Percentiles rank a stretch among this genome's conserved stretches.
phyloP scores from a whole-genome alignment of 2,113 vertebrate species.

The Merops nubicus region DNA sequence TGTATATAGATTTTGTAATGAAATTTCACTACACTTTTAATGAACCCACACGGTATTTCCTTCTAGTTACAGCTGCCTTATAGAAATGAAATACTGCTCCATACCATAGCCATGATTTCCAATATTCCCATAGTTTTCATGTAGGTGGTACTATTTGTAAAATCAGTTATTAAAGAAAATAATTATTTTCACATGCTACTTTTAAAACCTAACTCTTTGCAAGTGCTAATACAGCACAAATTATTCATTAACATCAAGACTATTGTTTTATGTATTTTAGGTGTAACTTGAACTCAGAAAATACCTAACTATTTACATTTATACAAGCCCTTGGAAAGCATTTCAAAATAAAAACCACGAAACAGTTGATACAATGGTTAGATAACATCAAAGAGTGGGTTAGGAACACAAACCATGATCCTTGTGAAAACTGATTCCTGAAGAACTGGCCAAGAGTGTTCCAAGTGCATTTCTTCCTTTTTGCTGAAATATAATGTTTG shows the following conservation, averaged over 20 bases:
- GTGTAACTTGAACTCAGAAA: constrained; percentile 37
- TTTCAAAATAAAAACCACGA: constrained; percentile 44
- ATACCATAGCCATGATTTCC: background rate
- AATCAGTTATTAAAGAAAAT: background rate
- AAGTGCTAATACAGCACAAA: background rate
- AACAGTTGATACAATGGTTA: constrained; percentile 36
- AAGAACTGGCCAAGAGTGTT: constrained; percentile 47
- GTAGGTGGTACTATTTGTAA: background rate
- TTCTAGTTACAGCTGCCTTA: background rate
- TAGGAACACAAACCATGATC: constrained; percentile 42
- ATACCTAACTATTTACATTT: background rate
- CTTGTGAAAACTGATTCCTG: constrained; percentile 63
- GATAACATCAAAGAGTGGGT: constrained; percentile 62
- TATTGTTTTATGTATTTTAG: background rate
- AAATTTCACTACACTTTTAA: background rate
- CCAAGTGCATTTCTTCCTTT: constrained; percentile 42
- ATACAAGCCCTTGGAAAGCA: constrained; percentile 21
- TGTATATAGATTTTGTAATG: background rate
- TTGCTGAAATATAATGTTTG: constrained; percentile 38
- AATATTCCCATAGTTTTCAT: background rate
- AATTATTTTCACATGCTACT: background rate
- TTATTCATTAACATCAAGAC: constrained; percentile 8
- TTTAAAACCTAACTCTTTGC: background rate
- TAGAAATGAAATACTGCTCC: background rate
- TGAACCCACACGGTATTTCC: background rate